phyloP scores from a whole-genome alignment of 2,888 invertebrate genomes.

The Pocota personata region DNA sequence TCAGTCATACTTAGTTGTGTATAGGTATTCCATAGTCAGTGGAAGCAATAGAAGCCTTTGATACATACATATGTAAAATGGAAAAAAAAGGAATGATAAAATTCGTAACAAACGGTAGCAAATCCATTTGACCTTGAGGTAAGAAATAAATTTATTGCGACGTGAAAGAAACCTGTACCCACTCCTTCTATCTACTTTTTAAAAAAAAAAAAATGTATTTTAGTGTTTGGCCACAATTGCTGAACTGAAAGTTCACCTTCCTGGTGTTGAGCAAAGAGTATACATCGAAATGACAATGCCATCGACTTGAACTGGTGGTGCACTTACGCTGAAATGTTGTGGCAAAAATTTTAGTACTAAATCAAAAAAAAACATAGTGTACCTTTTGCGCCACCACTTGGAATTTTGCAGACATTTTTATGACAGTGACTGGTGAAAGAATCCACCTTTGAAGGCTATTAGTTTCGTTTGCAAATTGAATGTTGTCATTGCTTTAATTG shows the following conservation, averaged over 20 bases:
- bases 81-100: background rate
- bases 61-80: background rate
- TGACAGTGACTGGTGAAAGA: background rate
- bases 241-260: background rate
- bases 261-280: background rate
- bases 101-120: background rate
- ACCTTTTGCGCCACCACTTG: background rate
- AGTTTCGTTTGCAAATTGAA: background rate
- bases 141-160: background rate
- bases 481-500: background rate
- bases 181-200: background rate
- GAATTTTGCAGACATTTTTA: background rate
- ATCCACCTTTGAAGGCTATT: background rate
- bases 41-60: background rate
- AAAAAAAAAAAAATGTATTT: background rate
- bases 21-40: too few relatives aligned
- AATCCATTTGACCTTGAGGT: slow-evolving; percentile 5
- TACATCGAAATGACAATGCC: background rate
- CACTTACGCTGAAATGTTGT: background rate
- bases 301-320: background rate
- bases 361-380: background rate
- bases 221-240: background rate
- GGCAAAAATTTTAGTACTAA: background rate
- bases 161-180: background rate
- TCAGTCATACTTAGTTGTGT: too few relatives aligned